Evolutionary conservation across 2,888 invertebrate species (phyloP).

Genomic region (Thereva nobilitata): DNA sequence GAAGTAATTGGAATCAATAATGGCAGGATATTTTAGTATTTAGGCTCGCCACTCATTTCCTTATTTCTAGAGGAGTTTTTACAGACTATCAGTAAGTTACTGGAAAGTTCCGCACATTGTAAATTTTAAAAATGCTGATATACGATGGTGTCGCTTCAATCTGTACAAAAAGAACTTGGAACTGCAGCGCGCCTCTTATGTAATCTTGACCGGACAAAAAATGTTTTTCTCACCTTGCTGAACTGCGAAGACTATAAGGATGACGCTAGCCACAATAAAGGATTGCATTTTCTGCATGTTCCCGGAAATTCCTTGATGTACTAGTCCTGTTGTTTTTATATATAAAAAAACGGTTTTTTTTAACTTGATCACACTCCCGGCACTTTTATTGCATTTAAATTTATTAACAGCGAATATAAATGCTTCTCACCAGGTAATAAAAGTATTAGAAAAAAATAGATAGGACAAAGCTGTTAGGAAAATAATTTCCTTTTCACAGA

Average conservation of each 20-base stretch:
- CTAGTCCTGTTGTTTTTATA: not conserved
- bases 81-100: too few relatives aligned
- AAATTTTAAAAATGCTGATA: too few relatives aligned
- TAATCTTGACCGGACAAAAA: conserved; percentile 47
- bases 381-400: conserved; percentile 1
- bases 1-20: too few relatives aligned
- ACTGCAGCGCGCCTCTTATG: conserved; percentile 6
- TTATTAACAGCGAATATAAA: not conserved
- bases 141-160: too few relatives aligned
- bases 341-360: not conserved
- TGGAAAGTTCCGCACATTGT: too few relatives aligned
- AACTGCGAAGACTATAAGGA: conserved; percentile 56
- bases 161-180: not conserved
- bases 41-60: too few relatives aligned
- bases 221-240: conserved; percentile 57
- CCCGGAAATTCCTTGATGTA: not conserved
- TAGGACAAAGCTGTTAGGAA: conserved; percentile 9
- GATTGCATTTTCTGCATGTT: conserved; percentile 51
- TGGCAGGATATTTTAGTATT: too few relatives aligned
- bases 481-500: conserved; percentile 1
- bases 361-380: not conserved
- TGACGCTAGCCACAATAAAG: conserved; percentile 53
- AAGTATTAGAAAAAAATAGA: conserved; percentile 2
- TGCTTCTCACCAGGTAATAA: not conserved
- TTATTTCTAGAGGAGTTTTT: too few relatives aligned